Conservation (phyloP, 2,113 vertebrate genomes). For the Phocoena phocoena region DNA sequence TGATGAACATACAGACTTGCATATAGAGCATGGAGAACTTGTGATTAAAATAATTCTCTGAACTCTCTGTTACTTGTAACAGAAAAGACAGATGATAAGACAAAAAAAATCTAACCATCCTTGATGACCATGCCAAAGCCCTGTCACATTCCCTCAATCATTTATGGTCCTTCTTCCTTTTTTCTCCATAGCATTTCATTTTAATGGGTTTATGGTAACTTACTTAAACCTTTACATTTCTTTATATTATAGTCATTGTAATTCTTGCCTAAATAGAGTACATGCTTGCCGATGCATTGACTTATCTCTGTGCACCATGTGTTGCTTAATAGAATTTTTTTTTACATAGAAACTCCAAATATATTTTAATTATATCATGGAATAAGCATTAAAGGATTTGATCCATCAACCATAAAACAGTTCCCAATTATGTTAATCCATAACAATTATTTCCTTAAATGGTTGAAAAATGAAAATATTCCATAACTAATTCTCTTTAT, state of each 20-base stretch:
- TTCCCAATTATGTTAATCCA: background rate
- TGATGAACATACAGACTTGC: background rate
- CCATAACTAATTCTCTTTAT: background rate
- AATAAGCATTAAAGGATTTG: slow-evolving; percentile 25
- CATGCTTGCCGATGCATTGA: background rate
- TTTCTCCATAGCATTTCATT: background rate
- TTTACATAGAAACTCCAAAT: background rate
- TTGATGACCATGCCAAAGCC: background rate
- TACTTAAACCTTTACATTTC: background rate
- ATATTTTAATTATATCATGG: background rate
- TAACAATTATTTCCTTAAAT: background rate
- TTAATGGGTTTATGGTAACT: background rate
- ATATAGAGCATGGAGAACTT: background rate
- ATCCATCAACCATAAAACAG: background rate
- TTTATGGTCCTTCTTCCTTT: background rate
- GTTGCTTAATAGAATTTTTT: background rate
- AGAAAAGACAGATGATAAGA: background rate
- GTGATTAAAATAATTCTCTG: background rate
- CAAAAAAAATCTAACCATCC: background rate
- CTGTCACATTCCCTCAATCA: background rate
- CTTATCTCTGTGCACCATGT: background rate
- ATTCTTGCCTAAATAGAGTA: background rate
- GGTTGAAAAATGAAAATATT: background rate
- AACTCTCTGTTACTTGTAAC: background rate
- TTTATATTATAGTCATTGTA: background rate